Conservation (phyloP, 1,140 invertebrate species). For the Agraylea sexmaculata region DNA sequence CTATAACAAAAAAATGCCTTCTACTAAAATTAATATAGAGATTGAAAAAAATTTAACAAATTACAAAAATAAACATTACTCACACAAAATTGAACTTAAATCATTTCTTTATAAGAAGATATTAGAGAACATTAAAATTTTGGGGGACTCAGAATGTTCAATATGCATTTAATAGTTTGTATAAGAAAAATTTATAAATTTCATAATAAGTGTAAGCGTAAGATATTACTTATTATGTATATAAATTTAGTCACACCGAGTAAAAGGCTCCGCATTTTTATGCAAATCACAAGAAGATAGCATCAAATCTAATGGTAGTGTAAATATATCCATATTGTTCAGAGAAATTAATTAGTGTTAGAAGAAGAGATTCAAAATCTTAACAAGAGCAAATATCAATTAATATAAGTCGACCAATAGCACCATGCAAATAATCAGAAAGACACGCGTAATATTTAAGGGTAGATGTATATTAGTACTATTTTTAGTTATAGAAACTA, state of each 20-base stretch:
- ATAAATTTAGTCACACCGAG: constrained; percentile 11
- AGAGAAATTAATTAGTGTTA: not conserved
- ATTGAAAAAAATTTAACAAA: no score
- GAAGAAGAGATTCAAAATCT: not conserved
- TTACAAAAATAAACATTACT: constrained; percentile 20
- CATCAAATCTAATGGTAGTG: no score
- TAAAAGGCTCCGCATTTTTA: constrained; percentile 9
- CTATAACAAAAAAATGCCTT: no score
- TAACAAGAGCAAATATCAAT: constrained; percentile 4
- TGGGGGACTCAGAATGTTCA: constrained; percentile 27
- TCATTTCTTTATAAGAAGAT: constrained; percentile 24
- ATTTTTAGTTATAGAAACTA: no score
- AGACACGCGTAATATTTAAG: no score
- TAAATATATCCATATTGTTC: no score
- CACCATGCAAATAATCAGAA: no score
- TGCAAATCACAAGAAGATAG: constrained; percentile 37
- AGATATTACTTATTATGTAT: no score
- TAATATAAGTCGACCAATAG: no score
- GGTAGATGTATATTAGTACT: no score
- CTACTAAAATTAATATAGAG: no score
- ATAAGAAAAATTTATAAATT: constrained; percentile 36
- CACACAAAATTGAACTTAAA: constrained; percentile 29
- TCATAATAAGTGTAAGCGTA: no score
- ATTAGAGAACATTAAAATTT: constrained; percentile 26
- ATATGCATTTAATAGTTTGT: constrained; percentile 19